Evolutionary conservation across 2,888 invertebrate genomes (phyloP).

Genomic region (Thelaira solivaga): DNA sequence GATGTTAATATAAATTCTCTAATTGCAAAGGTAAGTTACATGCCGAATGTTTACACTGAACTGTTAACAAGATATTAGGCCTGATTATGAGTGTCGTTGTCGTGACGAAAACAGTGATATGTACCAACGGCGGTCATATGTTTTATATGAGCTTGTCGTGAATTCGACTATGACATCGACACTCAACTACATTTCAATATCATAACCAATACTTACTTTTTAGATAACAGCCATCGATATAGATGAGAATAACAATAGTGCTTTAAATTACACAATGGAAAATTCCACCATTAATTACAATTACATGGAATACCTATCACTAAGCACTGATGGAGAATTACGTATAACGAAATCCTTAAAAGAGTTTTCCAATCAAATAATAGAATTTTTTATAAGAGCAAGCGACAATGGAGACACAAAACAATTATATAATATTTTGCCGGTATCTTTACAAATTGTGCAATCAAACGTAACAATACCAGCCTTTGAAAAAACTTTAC

Average conservation of each 20-base stretch:
- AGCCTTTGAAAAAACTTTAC: constrained; percentile 84
- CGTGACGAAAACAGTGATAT: too few species aligned
- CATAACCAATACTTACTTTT: constrained; percentile 24
- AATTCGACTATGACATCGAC: too few species aligned
- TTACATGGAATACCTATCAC: constrained; percentile 83
- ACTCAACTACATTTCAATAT: constrained; percentile 25
- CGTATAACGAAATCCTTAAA: constrained; percentile 82
- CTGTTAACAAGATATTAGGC: too few species aligned
- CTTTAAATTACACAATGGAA: constrained; percentile 87
- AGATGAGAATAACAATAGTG: constrained; percentile 86
- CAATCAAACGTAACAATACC: constrained; percentile 84
- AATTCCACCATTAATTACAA: constrained; percentile 81
- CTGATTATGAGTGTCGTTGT: too few species aligned
- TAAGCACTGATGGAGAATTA: constrained; percentile 87
- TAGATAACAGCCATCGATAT: constrained; percentile 79
- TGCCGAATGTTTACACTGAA: too few species aligned
- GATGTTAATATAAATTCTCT: constrained; percentile 80
- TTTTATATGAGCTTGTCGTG: too few species aligned
- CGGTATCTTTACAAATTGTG: constrained; percentile 88
- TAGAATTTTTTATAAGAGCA: constrained; percentile 93
- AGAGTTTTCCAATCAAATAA: constrained; percentile 81
- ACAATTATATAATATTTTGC: constrained; percentile 87
- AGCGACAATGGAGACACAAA: constrained; percentile 87
- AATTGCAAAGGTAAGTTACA: constrained; percentile 80
- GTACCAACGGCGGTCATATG: too few species aligned